Evolutionary conservation across 2,888 invertebrate species (phyloP).

Genomic region (Syrista parreyssii): DNA sequence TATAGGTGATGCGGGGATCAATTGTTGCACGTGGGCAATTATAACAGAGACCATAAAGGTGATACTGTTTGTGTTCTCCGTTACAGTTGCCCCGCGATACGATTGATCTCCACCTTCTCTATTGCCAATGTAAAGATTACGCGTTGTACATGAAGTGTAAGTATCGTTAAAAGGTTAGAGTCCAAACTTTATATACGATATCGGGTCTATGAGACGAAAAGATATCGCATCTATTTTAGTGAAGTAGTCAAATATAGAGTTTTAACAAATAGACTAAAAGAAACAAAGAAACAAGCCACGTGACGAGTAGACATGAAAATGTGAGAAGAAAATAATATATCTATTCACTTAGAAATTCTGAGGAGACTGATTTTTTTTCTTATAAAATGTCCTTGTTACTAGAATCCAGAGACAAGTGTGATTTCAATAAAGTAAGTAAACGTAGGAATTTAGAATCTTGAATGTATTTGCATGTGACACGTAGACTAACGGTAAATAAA

Average conservation of each 20-base stretch:
- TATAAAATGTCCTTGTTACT: background rate
- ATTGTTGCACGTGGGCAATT: no score
- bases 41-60: no score
- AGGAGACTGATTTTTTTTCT: background rate
- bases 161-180: background rate
- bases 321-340: background rate
- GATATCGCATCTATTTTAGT: background rate
- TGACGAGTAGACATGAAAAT: background rate
- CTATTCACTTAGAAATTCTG: background rate
- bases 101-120: no score
- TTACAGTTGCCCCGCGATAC: no score
- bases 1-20: no score
- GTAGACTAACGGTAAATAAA: no score
- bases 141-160: background rate
- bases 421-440: background rate
- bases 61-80: no score
- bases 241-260: background rate
- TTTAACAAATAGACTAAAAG: background rate
- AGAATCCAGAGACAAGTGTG: background rate
- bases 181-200: background rate
- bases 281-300: background rate
- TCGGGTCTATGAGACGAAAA: background rate
- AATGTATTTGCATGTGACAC: background rate
- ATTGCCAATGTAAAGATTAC: no score
- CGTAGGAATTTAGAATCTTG: background rate